phyloP scores from a whole-genome alignment of 2,113 vertebrate genomes.

The Orcinus orca region DNA sequence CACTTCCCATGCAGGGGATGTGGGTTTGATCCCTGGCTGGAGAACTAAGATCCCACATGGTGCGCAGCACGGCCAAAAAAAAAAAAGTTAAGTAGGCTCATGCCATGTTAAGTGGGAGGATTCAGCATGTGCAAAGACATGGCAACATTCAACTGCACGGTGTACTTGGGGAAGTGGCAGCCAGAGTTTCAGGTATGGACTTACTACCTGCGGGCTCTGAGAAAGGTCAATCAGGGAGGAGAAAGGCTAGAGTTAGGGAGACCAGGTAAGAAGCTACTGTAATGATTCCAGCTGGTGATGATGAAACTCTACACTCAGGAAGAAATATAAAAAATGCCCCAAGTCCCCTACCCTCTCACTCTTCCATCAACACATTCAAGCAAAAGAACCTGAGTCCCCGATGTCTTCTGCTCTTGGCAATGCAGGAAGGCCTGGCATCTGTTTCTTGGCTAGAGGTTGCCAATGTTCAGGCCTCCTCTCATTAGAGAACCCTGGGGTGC shows the following conservation, averaged over 20 bases:
- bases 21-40: too few species aligned
- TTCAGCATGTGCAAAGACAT: neutral
- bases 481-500: neutral
- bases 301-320: neutral
- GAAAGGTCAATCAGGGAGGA: neutral
- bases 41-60: too few species aligned
- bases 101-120: neutral
- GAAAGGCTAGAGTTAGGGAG: neutral
- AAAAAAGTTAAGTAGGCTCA: neutral
- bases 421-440: neutral
- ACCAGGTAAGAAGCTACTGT: neutral
- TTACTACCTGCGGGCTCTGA: neutral
- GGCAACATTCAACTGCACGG: neutral
- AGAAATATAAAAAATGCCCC: neutral
- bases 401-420: neutral
- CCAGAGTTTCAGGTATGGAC: neutral
- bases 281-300: neutral
- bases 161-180: neutral
- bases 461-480: neutral
- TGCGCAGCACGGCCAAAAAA: too few species aligned
- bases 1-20: too few species aligned
- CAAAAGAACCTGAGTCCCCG: neutral
- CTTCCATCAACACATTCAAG: conserved; percentile 1
- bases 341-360: neutral
- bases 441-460: neutral